phyloP scores from a whole-genome alignment of 2,888 invertebrate species.

The Melinaea menophilus region DNA sequence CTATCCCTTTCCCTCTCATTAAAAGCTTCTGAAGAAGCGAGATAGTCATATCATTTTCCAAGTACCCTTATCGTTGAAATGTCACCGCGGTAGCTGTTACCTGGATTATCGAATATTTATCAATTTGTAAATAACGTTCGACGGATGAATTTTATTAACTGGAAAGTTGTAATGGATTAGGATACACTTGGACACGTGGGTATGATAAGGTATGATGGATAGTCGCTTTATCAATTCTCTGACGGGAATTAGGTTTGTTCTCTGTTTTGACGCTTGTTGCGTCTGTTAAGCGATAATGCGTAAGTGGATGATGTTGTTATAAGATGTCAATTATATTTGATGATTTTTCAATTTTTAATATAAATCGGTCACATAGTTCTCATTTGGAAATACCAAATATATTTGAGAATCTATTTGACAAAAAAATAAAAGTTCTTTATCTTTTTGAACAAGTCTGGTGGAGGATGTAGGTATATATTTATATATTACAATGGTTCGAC shows the following conservation, averaged over 20 bases:
- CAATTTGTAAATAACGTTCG: conserved; percentile 62
- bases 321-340: conserved; percentile 3
- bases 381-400: too few species aligned
- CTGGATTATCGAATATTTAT: conserved; percentile 48
- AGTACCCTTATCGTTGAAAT: conserved; percentile 34
- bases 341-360: too few species aligned
- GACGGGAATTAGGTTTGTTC: conserved; percentile 29
- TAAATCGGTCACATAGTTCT: too few species aligned
- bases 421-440: too few species aligned
- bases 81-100: conserved; percentile 50
- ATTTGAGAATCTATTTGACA: too few species aligned
- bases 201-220: conserved; percentile 51
- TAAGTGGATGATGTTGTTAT: conserved; percentile 2
- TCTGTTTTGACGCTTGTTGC: conserved; percentile 31
- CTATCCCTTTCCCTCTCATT: conserved; percentile 19
- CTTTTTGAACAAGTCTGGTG: too few species aligned
- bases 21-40: conserved; percentile 25
- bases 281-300: conserved; percentile 26
- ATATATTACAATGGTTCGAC: conserved; percentile 2
- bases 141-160: conserved; percentile 59
- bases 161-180: conserved; percentile 62
- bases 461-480: background rate
- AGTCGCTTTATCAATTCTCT: conserved; percentile 31
- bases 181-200: conserved; percentile 44
- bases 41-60: conserved; percentile 28